phyloP scores from a whole-genome alignment of 1,140 invertebrate species.

The Lasioglossum albipes region DNA sequence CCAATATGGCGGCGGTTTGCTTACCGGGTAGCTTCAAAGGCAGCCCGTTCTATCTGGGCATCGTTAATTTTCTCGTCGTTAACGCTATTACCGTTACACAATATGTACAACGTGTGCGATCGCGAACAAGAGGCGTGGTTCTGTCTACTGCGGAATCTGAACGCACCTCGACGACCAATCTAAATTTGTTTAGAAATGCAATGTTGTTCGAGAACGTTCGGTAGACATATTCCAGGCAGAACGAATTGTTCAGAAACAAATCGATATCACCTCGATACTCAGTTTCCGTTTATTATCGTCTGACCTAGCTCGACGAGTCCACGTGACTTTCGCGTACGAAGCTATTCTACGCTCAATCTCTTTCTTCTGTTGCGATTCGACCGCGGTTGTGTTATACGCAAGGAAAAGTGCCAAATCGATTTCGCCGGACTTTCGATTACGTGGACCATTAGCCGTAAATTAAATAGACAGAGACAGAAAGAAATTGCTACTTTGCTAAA shows the following conservation, averaged over 20 bases:
- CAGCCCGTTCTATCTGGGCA: slow-evolving; percentile 1
- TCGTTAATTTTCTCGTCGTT: slow-evolving; percentile 10
- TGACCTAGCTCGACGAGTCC: no score
- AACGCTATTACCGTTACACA: slow-evolving; percentile 12
- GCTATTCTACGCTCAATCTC: not conserved
- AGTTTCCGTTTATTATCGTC: not conserved
- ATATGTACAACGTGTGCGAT: slow-evolving; percentile 29
- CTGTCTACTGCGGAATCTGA: not conserved
- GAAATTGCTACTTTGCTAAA: not conserved
- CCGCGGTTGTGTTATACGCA: not conserved
- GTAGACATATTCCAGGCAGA: not conserved
- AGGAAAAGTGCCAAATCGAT: not conserved
- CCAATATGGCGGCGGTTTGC: no score
- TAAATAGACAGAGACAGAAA: not conserved
- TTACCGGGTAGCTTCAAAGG: no score
- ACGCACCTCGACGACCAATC: not conserved
- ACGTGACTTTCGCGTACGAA: not conserved
- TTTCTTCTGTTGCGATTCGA: not conserved
- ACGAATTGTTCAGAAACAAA: not conserved
- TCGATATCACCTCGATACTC: not conserved
- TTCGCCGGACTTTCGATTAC: slow-evolving; percentile 7
- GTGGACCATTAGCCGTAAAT: not conserved
- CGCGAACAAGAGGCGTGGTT: not conserved
- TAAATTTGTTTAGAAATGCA: no score
- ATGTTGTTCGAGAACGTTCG: not conserved